Evolutionary conservation across 2,113 vertebrate genomes (phyloP), one percentile per base, ranked within the genome.

Genomic region (Oncorhynchus keta): DNA sequence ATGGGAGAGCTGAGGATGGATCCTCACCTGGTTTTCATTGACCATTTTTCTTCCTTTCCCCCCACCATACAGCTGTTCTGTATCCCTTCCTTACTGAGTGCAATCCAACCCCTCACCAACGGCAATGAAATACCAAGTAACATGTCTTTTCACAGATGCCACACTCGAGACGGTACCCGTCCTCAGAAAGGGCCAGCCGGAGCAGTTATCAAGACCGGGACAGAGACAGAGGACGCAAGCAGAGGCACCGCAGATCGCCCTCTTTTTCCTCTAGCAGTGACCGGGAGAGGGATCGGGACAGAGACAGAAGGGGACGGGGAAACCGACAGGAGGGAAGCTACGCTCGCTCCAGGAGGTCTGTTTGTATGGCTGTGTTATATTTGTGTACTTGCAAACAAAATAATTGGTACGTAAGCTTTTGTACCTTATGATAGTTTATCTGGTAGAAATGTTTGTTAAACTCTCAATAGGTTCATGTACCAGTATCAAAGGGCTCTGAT

Each of bases 121-220:
- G 39, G 24, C 26, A 74, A 49, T 65, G 24, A 18, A 28, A 49
- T 39, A 55, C 30, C 26, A 26, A 65, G 3, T 70, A 20, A 35
- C 30, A 68, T 45, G 9, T 45, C 39, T 45, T 45, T 0, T 45
- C 39, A 45, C 2, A 97, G 97, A 99, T 99, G 97, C 97, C 97
- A 89, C 95, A 96, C 91, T 96, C 95, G 14, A 91, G 97, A 89
- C 94, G 97, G 84, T 97, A 95, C 92, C 93, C 93, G 71, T 97
- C 97, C 67, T 98, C 97, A 1, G 97, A 98, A 85, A 93, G 95
- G 90, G 96, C 95, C 89, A 99, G 97, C 91, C 93, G 95, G n/a
- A 94, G 93, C 80, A 99, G 97, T 90, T 97, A 94, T 73, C 95
- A 95, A 0, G 96, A 98, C 68, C 95, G 39, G 6, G 35, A 35